Evolutionary conservation across 1,140 invertebrate genomes (phyloP), one percentile per base, ranked within the genome.

Genomic region (Bombus waltoni): DNA sequence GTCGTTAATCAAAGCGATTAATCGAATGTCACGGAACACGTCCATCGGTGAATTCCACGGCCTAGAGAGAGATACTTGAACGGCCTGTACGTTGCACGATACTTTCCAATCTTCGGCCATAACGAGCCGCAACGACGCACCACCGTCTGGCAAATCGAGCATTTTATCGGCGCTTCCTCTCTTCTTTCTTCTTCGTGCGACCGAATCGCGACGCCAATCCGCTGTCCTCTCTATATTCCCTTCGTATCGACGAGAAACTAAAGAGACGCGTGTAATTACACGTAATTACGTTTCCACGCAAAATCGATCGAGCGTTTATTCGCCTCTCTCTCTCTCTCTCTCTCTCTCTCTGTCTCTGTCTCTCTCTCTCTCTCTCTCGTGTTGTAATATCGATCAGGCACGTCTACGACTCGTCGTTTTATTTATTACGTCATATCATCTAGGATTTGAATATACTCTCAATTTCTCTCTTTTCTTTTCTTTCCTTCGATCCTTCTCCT

Each of bases 1-100:
- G 66, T 88, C 89, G 82, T 90, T 92, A 91, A 92, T 92, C 91
- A 91, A 90, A 87, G 81, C 91, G 89, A 87, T 92, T 92, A 92
- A 92, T 92, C 91, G 91, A 91, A 89, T 88, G 89, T 91, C 91
- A 88, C 81, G 87, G 80, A 87, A 85, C 47, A 13, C 66, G 85
- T 80, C 83, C 71, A 75, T 76, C 70, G 62, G 18, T 78, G 85
- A 73, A 89, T 86, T 82, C 83, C 87, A 68, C 87, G 73, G 25
- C 44, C 71, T 80, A 76, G 87, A 66, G 62, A 91, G 86, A 87
- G 90, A 87, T 86, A 72, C 79, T 87, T 89, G 81, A 83, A 87
- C 71, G 62, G 38, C 28, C 72, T 44, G 74, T 71, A 42, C 78
- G 2, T 42, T n/a, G 65, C 13, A 11, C 25, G 6, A 80, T 80